A percentile compares a stretch with the other conserved stretches of the same genome.
Conservation (phyloP, 2,797 vertebrate species). For the Lutjanus argentimaculatus region DNA sequence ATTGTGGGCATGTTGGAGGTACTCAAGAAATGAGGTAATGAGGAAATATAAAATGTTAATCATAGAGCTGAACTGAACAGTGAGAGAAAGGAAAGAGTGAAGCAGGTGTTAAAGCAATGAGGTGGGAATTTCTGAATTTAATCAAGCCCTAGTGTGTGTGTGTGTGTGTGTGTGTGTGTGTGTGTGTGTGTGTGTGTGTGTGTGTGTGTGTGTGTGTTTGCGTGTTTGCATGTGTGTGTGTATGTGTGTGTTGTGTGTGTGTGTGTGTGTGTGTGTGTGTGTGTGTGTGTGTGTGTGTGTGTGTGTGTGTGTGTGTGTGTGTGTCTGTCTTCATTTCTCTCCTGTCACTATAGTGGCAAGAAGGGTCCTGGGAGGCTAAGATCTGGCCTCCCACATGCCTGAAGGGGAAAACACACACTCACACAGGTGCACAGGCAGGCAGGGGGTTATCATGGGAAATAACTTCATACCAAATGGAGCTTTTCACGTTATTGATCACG, state of each 20-base stretch:
- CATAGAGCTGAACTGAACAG: slow-evolving; percentile 15
- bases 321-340: slow-evolving; percentile 43
- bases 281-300: no score
- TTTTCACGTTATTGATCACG: slow-evolving; percentile 56
- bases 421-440: slow-evolving; percentile 5
- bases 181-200: slow-evolving; percentile 6
- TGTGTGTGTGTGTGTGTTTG: slow-evolving; percentile 4
- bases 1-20: slow-evolving; percentile 6
- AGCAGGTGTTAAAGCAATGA: slow-evolving; percentile 49
- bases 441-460: slow-evolving; percentile 57
- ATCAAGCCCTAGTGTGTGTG: slow-evolving; percentile 30
- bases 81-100: slow-evolving; percentile 3
- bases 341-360: slow-evolving; percentile 50
- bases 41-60: slow-evolving; percentile 23
- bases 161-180: slow-evolving; percentile 16
- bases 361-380: slow-evolving; percentile 41
- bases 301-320: slow-evolving; percentile 11
- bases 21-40: slow-evolving; percentile 12
- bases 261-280: slow-evolving; percentile 13
- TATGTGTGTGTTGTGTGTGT: slow-evolving; percentile 1
- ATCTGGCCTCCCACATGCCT: slow-evolving; percentile 56
- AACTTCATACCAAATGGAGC: slow-evolving; percentile 50
- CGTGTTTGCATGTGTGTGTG: slow-evolving; percentile 14
- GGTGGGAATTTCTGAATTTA: slow-evolving; percentile 52
- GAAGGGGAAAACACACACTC: slow-evolving; percentile 36